Base-by-base conservation (phyloP, 2,113 vertebrate genomes). In the Acrocephalus arundinaceus region DNA sequence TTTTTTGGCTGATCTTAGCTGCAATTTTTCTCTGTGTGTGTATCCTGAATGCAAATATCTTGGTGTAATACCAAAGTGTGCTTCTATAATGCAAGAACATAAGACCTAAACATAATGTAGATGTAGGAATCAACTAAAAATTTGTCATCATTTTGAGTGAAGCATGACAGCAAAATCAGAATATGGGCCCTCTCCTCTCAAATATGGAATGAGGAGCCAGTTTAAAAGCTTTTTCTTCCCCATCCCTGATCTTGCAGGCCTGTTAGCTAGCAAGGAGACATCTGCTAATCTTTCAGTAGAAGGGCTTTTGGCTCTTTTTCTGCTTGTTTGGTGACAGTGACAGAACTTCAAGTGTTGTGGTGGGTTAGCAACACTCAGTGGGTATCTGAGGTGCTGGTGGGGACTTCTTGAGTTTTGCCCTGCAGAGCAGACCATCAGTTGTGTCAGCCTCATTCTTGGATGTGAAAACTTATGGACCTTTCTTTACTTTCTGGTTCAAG, bases 391-490 rank as follows among this genome's bases (percentile, higher is more conserved):
- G 27, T 52, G 46, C 46, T 65, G 45, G 22, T 31, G 45, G 55
- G 66, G 7, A 54, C 15, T 24, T 41, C 39, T 15, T 48, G 51
- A 86, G 41, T 30, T 43, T 39, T 62, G 28, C 43, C 37, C 54
- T 66, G 37, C 52, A 63, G 58, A 87, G 37, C 46, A 85, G 46
- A 52, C 15, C 20, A 23, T 30, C 30, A 63, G 39, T 48, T 4
- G 2, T 20, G 13, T 39, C 48, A 67, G 2, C 11, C 6, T 13
- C 51, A 14, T 67, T 67, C 30, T 51, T 73, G 59, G 55, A n/a
- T 0, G 0, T 17, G 15, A 18, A 45, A 75, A 45, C 22, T 37
- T 31, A 45, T 0, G 4, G n/a, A 37, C 27, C 30, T 63, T 55
- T 21, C 25, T 51, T 77, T 49, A 10, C n/a, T 37, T 51, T 57